Conservation (phyloP, 92 coral and sea anemone species). For the Actinernus sp. region DNA sequence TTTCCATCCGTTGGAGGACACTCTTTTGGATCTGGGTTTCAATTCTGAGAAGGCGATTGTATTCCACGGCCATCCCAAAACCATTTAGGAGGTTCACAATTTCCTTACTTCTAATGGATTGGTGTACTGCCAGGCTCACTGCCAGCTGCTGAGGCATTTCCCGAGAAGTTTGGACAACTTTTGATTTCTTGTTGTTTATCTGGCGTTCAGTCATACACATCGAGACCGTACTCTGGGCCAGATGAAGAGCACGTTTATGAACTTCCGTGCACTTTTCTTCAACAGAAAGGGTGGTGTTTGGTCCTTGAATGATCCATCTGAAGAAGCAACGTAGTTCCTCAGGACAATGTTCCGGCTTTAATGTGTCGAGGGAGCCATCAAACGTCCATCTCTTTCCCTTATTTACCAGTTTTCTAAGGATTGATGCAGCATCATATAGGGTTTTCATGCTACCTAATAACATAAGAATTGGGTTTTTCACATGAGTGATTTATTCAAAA, state of each 20-base stretch:
- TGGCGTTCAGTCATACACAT: constrained; percentile 49
- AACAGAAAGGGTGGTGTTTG: constrained; percentile 19
- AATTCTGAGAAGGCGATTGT: constrained; percentile 44
- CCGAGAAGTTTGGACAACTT: constrained; percentile 13
- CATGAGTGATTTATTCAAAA: too few species aligned
- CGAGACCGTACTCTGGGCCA: too few species aligned
- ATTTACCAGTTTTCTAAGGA: constrained; percentile 51
- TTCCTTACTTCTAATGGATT: constrained; percentile 28
- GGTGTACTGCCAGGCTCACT: too few species aligned
- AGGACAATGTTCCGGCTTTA: constrained; percentile 26
- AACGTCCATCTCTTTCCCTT: constrained; percentile 69
- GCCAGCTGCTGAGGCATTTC: too few species aligned
- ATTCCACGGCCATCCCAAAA: too few species aligned
- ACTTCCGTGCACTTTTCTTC: constrained; percentile 49
- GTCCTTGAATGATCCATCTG: constrained; percentile 64
- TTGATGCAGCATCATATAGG: constrained; percentile 53
- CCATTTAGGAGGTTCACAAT: constrained; percentile 21
- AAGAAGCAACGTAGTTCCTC: constrained; percentile 57
- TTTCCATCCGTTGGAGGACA: constrained; percentile 47
- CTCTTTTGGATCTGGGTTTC: constrained; percentile 43
- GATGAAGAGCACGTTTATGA: constrained; percentile 35
- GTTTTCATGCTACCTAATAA: constrained; percentile 40
- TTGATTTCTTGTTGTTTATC: constrained; percentile 20
- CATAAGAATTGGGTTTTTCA: too few species aligned
- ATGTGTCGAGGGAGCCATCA: constrained; percentile 43